A percentile compares a stretch with the other conserved stretches of the same genome.
These are phyloP conservation scores for Calephelis perditalis DNA, from an alignment of 2,888 invertebrate genomes.

Conservation along the genomic window DNA sequence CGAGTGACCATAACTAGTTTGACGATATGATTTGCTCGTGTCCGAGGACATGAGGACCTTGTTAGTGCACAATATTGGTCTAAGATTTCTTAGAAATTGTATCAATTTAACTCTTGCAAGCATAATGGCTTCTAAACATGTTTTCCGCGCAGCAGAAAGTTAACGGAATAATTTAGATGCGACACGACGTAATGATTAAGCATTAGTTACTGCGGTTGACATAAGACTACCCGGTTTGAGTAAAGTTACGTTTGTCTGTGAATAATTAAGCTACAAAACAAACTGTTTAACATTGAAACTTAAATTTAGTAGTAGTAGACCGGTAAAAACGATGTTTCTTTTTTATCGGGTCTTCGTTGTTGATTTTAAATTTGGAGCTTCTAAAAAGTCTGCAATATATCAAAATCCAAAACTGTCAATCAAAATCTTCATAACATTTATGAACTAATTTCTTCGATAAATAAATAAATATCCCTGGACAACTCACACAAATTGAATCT, in stretches of 20 bases:
- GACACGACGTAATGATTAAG: conserved; percentile 12
- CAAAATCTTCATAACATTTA: no score
- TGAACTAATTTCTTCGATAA: no score
- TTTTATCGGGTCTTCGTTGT: no score
- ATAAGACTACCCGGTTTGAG: not conserved
- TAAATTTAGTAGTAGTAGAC: no score
- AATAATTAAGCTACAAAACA: conserved; percentile 1
- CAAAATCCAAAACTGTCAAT: no score
- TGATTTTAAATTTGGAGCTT: no score
- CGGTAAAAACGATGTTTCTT: no score
- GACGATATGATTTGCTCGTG: conserved; percentile 49
- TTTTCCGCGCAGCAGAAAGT: conserved; percentile 8
- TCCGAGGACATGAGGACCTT: conserved; percentile 33
- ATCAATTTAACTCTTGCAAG: conserved; percentile 13
- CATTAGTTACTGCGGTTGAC: conserved; percentile 3
- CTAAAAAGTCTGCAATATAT: no score
- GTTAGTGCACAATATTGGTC: conserved; percentile 27
- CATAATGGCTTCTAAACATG: conserved; percentile 1
- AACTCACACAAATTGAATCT: no score
- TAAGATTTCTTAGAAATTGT: conserved; percentile 18
- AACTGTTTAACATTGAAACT: not conserved
- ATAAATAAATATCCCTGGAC: no score
- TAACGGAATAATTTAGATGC: conserved; percentile 6
- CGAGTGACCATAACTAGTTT: conserved; percentile 51
- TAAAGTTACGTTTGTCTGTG: conserved; percentile 6